Conservation (phyloP, 2,797 vertebrate genomes). For the Mus minutoides region DNA sequence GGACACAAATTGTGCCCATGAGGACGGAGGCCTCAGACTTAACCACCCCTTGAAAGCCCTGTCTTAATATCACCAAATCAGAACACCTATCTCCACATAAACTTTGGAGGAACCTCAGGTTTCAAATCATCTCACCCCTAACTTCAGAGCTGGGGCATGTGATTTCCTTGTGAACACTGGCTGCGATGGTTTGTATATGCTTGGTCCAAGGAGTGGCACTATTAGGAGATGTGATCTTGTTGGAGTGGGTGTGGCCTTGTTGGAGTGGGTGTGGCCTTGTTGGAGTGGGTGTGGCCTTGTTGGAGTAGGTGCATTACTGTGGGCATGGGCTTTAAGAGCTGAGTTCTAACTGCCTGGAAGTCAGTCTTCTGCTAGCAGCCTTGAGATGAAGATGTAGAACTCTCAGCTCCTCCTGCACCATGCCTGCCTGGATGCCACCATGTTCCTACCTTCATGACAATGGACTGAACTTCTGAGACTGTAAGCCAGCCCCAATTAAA, state of each 20-base stretch:
- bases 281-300: neutral
- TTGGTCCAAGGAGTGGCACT: neutral
- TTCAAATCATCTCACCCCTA: too few species aligned
- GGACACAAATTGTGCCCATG: neutral
- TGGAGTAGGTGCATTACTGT: neutral
- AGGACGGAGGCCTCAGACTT: neutral
- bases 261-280: too few species aligned
- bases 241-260: too few species aligned
- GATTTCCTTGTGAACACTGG: neutral
- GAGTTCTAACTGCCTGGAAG: neutral
- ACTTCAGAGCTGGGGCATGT: neutral
- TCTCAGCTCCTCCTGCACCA: neutral
- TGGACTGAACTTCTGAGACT: neutral
- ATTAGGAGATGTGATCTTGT: neutral
- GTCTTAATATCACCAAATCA: rapidly evolving
- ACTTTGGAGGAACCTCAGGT: neutral
- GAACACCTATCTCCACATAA: neutral
- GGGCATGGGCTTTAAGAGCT: neutral
- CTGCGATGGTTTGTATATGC: neutral
- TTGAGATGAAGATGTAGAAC: neutral
- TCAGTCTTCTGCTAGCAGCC: neutral
- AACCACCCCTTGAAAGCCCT: neutral
- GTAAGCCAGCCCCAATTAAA: neutral
- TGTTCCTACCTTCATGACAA: neutral
- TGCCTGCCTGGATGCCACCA: neutral